phyloP scores from a whole-genome alignment of 2,797 vertebrate genomes.

The Clarias pachynema region DNA sequence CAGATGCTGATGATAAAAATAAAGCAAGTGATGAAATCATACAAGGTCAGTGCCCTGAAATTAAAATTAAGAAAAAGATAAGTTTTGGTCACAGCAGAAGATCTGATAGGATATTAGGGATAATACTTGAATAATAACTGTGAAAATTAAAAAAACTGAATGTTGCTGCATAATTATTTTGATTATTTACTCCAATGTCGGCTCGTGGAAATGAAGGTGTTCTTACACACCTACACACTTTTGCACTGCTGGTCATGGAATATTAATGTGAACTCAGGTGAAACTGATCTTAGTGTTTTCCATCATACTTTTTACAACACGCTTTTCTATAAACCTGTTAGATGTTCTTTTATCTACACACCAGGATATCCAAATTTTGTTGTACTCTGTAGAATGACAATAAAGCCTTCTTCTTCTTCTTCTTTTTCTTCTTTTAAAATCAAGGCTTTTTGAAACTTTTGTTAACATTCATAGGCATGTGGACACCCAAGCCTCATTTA shows the following conservation, averaged over 20 bases:
- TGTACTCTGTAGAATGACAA: too few species aligned
- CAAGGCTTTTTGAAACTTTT: not conserved
- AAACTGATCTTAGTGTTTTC: not conserved
- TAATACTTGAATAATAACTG: not conserved
- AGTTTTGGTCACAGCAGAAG: not conserved
- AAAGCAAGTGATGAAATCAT: not conserved
- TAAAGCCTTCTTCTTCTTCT: too few species aligned
- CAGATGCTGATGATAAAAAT: not conserved
- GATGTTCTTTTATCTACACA: not conserved
- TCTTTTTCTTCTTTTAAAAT: not conserved
- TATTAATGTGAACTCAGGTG: not conserved
- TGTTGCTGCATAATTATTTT: not conserved
- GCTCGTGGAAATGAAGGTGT: not conserved
- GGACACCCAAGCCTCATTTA: not conserved
- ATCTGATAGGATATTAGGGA: not conserved
- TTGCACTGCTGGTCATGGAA: not conserved
- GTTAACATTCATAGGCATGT: not conserved
- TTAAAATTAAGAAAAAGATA: too few species aligned
- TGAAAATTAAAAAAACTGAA: not conserved
- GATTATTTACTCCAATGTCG: not conserved
- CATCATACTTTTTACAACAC: not conserved
- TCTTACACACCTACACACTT: not conserved
- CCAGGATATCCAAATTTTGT: too few species aligned
- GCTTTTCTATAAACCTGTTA: constrained; percentile 24
- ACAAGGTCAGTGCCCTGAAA: not conserved